Evolutionary conservation across 2,113 vertebrate species (phyloP).

Genomic region (Plestiodon gilberti): DNA sequence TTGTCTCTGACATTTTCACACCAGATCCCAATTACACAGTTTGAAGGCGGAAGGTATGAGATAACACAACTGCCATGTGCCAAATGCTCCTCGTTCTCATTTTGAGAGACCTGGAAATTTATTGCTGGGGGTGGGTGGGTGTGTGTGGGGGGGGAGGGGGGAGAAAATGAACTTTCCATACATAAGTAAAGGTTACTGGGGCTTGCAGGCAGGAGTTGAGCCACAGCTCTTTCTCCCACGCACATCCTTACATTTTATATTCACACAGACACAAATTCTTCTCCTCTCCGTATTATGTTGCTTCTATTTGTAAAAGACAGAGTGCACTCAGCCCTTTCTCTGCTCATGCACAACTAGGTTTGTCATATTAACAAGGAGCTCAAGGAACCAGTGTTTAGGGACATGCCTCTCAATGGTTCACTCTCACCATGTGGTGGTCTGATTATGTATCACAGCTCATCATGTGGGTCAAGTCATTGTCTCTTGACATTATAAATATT

Average conservation of each 20-base stretch:
- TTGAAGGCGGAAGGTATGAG: constrained; percentile 29
- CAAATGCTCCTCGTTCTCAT: constrained; percentile 46
- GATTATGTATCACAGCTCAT: too few relatives aligned
- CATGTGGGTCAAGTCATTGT: neutral
- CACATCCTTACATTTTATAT: neutral
- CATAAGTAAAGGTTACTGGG: fast-evolving
- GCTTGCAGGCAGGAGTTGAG: neutral
- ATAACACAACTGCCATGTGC: neutral
- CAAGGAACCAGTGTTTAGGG: fast-evolving
- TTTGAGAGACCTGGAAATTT: constrained; percentile 30
- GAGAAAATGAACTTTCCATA: neutral
- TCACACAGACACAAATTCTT: neutral
- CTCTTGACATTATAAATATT: too few relatives aligned
- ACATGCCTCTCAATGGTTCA: neutral
- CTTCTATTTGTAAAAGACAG: fast-evolving
- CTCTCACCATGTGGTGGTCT: too few relatives aligned
- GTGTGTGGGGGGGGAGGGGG: neutral
- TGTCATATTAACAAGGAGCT: neutral
- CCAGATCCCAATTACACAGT: constrained; percentile 20
- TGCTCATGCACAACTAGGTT: neutral
- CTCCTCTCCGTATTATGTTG: neutral
- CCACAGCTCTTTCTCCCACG: neutral
- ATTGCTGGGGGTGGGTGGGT: neutral
- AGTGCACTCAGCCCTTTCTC: neutral
- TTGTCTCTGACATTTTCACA: constrained; percentile 10